phyloP scores from a whole-genome alignment of 2,113 vertebrate species.

The Gallinago paraguaiae region DNA sequence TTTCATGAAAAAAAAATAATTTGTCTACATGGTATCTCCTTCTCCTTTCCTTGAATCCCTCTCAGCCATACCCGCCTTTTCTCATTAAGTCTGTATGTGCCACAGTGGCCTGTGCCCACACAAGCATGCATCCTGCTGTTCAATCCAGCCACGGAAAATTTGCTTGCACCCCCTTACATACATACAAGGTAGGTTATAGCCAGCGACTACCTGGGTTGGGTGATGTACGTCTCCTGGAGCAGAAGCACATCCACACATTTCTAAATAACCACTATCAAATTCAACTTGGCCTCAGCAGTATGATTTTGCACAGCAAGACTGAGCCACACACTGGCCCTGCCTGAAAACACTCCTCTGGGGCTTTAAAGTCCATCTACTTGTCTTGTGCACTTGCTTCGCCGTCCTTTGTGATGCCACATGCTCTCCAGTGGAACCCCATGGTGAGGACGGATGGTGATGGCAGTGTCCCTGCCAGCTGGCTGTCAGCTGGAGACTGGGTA shows the following conservation, averaged over 20 bases:
- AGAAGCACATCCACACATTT: neutral
- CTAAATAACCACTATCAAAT: neutral
- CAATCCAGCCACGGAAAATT: neutral
- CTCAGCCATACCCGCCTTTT: neutral
- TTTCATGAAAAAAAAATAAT: too few relatives aligned
- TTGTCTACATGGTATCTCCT: neutral
- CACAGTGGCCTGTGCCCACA: neutral
- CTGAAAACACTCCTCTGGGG: neutral
- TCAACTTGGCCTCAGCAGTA: neutral
- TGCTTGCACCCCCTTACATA: neutral
- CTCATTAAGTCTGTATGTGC: fast-evolving
- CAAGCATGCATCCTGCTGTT: fast-evolving
- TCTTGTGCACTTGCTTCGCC: neutral
- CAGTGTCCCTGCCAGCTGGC: neutral
- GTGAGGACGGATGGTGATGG: neutral
- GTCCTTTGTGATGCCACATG: neutral
- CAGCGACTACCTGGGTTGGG: neutral
- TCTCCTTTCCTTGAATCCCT: neutral
- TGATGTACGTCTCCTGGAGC: neutral
- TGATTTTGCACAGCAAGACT: neutral
- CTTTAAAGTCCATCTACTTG: neutral
- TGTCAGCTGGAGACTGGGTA: neutral
- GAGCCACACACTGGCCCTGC: fast-evolving
- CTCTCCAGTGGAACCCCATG: neutral
- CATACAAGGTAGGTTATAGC: neutral